Evolutionary conservation across 53 echinoderm and acorn worm species (phyloP), one percentile per base, ranked within the genome.

Genomic region (Luidia sarsii): DNA sequence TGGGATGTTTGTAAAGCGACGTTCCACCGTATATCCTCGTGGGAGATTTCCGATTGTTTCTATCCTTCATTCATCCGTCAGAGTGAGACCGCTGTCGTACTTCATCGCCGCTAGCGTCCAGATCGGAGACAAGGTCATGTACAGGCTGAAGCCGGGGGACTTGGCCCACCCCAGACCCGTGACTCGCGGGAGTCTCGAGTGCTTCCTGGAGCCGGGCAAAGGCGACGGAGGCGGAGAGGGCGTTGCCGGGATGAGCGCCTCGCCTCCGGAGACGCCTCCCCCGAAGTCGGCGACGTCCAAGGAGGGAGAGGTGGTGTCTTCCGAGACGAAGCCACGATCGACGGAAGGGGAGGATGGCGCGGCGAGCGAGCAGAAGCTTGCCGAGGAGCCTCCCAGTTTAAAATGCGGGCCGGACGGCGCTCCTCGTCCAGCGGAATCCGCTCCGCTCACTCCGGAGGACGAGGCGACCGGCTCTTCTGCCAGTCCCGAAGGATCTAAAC

Each of bases 91-190:
- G 29, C 69, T 99, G 33, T 80, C 91, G 43, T 94, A 88, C 61
- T 91, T 91, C 65, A 89, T 85, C 21, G 86, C 91, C 57, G 99
- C 94, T 19, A 94, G 87, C 69, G 70, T 94, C 7, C 99, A 99
- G 71, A 89, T 99, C 3, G 99, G 99, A 9, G 99, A 99, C 80
- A 99, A 94, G 64, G 91, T 65, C 25, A 85, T 99, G 87, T 94
- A 89, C 72, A 86, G 54, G 25, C 57, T 99, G 21, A 68, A 66
- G 54, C 82, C 91, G 10, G 73, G 65, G 20, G 91, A 94, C 48
- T 10, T 87, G 2, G 53, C 38, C 15, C 89, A 87, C 37, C 87
- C 83, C 21, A 75, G 84, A 23, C 52, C 94, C 35, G 82, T 99
- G 41, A 51, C 85, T 39, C 80, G 83, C 22, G 99, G 97, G 27